Conservation (phyloP, 2,113 vertebrate species). For the Grammomys surdaster region DNA sequence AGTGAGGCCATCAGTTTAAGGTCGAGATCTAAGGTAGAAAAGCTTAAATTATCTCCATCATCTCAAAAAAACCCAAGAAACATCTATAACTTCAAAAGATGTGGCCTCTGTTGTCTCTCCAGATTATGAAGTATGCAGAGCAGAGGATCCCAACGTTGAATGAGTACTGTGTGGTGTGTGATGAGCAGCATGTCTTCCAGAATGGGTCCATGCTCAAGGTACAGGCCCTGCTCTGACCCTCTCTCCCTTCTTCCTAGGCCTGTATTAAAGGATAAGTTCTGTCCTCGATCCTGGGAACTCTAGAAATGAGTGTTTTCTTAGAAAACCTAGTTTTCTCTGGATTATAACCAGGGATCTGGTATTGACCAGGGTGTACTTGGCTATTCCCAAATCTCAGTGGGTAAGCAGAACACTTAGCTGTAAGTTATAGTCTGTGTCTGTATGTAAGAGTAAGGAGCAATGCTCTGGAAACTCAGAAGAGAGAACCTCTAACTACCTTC, state of each 20-base stretch:
- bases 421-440: not conserved
- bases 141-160: constrained; percentile 98
- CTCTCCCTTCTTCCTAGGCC: not conserved
- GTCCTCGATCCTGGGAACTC: not conserved
- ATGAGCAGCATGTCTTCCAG: constrained; percentile 99
- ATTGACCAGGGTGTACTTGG: not conserved
- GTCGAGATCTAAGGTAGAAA: not conserved
- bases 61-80: not conserved
- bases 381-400: not conserved
- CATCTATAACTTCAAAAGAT: not conserved
- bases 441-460: not conserved
- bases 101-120: constrained; percentile 41
- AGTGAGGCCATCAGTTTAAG: not conserved
- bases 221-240: not conserved
- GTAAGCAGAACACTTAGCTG: not conserved
- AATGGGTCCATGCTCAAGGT: constrained; percentile 99
- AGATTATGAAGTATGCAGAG: constrained; percentile 99
- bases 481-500: not conserved
- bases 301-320: constrained; percentile 55
- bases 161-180: constrained; percentile 99
- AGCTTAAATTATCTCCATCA: constrained; percentile 2
- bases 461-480: not conserved
- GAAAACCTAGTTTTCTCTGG: constrained; percentile 3
- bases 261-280: constrained; percentile 23
- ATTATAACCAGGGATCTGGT: constrained; percentile 45